Conservation (phyloP, 2,797 vertebrate genomes). For the Pseudochaenichthys georgianus region DNA sequence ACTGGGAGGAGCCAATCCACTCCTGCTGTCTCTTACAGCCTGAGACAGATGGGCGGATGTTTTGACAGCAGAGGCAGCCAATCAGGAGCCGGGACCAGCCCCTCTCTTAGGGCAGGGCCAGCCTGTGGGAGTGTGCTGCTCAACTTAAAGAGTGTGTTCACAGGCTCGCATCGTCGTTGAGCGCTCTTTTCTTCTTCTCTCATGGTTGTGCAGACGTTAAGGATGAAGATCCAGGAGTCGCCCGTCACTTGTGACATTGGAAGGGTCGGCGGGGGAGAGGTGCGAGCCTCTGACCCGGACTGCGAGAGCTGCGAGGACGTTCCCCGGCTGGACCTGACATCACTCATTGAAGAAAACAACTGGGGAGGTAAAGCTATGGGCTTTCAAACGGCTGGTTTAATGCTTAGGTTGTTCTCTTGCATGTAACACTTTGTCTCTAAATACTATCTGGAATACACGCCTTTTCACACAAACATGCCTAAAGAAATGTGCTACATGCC, state of each 20-base stretch:
- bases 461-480: conserved; percentile 22
- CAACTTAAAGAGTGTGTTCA: conserved; percentile 80
- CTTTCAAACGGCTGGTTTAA: conserved; percentile 6
- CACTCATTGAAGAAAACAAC: conserved; percentile 89
- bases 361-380: conserved; percentile 93
- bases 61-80: conserved; percentile 76
- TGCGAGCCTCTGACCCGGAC: conserved; percentile 84
- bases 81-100: conserved; percentile 70
- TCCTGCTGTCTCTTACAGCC: conserved; percentile 38
- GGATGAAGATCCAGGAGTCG: conserved; percentile 98
- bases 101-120: conserved; percentile 69
- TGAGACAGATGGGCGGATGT: conserved; percentile 80
- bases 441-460: background rate
- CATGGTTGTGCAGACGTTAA: conserved; percentile 86
- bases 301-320: conserved; percentile 86
- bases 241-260: conserved; percentile 85
- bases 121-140: conserved; percentile 69
- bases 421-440: background rate
- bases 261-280: conserved; percentile 64
- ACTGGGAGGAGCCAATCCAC: conserved; percentile 42
- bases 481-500: conserved; percentile 13
- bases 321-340: conserved; percentile 90
- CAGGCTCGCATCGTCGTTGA: conserved; percentile 67
- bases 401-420: background rate
- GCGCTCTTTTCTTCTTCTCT: conserved; percentile 59